Evolutionary conservation across 2,113 vertebrate genomes (phyloP), one percentile per base, ranked within the genome.

Genomic region (Craseonycteris thonglongyai): DNA sequence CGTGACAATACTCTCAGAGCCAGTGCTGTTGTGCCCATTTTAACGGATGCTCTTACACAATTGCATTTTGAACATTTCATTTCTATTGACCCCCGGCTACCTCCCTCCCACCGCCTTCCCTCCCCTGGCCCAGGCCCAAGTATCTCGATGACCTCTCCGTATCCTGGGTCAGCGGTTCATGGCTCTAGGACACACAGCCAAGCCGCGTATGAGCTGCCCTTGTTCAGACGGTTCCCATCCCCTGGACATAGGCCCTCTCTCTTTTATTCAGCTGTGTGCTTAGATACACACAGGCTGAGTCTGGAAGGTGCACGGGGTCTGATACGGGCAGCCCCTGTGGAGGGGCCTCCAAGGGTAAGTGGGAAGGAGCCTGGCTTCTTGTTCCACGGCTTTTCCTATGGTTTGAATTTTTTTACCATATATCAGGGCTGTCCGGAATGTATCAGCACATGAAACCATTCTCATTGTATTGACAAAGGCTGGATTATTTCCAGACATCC

Each of bases 211-310:
- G 24, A 91, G 58, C 63, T 10, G 47, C 35, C 33, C 45, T 90
- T 54, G 18, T 28, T 56, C 13, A n/a, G 19, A 21, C 30, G 22
- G 18, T 49, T 69, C 21, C 47, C 51, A 83, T 28, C 42, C 51
- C 75, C 10, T 9, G 26, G 18, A 19, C 2, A 3, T 10, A 5
- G 15, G 38, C n/a, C 22, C n/a, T 61, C 5, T 78, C 35, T 45
- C 0, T 56, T 59, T 15, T 33, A 4, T 2, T 5, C 6, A 2
- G n/a, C 13, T 1, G 1, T n/a, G 40, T 35, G 19, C 71, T 68
- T 13, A 26, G 21, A 30, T 33, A 7, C 0, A 16, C 33, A 78
- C 49, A 30, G 35, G 35, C 10, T 35, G 2, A 26, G 6, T 26
- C 83, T 13, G 42, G 88, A 33, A 72, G 63, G 5, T 6, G 49